Percentiles rank a stretch among this genome's conserved stretches.
These are phyloP conservation scores for Torymus auratus DNA, from an alignment of 2,888 invertebrate genomes.

Conservation along the genomic window DNA sequence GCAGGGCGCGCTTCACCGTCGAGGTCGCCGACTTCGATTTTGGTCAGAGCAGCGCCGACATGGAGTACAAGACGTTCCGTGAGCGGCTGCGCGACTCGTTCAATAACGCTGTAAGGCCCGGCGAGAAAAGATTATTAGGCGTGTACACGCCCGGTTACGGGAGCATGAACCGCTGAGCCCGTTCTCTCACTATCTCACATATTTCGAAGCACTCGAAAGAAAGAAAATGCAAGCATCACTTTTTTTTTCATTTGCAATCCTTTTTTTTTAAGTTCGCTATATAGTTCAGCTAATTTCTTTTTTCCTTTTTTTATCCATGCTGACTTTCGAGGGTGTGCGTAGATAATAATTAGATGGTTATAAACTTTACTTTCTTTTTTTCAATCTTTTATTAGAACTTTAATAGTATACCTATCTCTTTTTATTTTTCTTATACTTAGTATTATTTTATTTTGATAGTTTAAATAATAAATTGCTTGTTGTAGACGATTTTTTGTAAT, in stretches of 20 bases:
- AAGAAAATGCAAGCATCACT: constrained; percentile 54
- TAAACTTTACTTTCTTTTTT: too few relatives aligned
- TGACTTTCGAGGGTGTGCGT: too few relatives aligned
- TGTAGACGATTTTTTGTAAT: too few relatives aligned
- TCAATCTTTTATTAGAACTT: too few relatives aligned
- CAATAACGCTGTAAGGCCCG: constrained; percentile 79
- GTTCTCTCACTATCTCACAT: constrained; percentile 24
- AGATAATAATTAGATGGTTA: too few relatives aligned
- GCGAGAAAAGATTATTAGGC: constrained; percentile 66
- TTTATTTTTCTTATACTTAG: too few relatives aligned
- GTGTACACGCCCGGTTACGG: constrained; percentile 71
- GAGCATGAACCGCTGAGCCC: constrained; percentile 72
- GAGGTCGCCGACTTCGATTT: constrained; percentile 96
- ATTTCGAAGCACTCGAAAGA: constrained; percentile 11
- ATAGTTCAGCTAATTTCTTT: too few relatives aligned
- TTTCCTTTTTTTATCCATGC: too few relatives aligned
- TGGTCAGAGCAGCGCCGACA: constrained; percentile 86
- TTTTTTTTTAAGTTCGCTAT: constrained; percentile 20
- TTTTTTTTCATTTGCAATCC: constrained; percentile 33
- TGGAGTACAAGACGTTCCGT: constrained; percentile 92
- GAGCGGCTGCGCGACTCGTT: constrained; percentile 90
- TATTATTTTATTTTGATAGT: too few relatives aligned
- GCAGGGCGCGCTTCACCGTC: constrained; percentile 86
- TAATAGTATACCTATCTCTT: too few relatives aligned
- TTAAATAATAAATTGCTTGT: too few relatives aligned